Evolutionary conservation across 2,888 invertebrate genomes (phyloP).

Genomic region (Drosophila pseudotakahashii): DNA sequence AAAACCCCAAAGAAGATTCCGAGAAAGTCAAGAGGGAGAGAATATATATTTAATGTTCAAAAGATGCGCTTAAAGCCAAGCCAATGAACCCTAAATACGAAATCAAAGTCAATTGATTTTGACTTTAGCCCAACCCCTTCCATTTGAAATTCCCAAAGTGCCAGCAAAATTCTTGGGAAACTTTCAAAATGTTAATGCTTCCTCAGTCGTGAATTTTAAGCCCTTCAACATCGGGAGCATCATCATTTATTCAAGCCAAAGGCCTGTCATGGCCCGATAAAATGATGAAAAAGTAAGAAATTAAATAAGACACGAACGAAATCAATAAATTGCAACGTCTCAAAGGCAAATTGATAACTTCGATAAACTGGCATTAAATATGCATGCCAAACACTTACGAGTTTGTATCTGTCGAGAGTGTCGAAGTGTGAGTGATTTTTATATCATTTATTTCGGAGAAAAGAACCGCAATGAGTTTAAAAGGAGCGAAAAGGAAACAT

Average conservation of each 20-base stretch:
- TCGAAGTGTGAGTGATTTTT: constrained; percentile 11
- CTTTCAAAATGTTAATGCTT: constrained; percentile 40
- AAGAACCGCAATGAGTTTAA: constrained; percentile 10
- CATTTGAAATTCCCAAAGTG: constrained; percentile 9
- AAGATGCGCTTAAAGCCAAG: constrained; percentile 24
- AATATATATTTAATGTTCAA: not conserved
- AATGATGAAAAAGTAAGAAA: constrained; percentile 55
- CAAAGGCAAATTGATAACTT: constrained; percentile 41
- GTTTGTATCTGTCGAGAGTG: not conserved
- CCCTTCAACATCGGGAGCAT: constrained; percentile 37
- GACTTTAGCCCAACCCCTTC: constrained; percentile 16
- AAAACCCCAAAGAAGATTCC: constrained; percentile 1
- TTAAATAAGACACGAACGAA: constrained; percentile 66
- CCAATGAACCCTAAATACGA: constrained; percentile 54
- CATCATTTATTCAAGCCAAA: constrained; percentile 60
- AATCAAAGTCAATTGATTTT: constrained; percentile 51
- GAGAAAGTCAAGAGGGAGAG: not conserved
- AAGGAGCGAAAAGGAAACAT: constrained; percentile 14
- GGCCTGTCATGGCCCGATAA: constrained; percentile 43
- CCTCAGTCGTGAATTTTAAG: constrained; percentile 46
- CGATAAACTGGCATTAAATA: constrained; percentile 67
- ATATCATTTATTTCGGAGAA: constrained; percentile 16
- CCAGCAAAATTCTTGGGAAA: constrained; percentile 49
- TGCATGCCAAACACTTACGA: constrained; percentile 56
- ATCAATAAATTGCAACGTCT: constrained; percentile 72